Base-by-base conservation (phyloP, 2,113 vertebrate genomes). In the Chascanopsetta lugubris region DNA sequence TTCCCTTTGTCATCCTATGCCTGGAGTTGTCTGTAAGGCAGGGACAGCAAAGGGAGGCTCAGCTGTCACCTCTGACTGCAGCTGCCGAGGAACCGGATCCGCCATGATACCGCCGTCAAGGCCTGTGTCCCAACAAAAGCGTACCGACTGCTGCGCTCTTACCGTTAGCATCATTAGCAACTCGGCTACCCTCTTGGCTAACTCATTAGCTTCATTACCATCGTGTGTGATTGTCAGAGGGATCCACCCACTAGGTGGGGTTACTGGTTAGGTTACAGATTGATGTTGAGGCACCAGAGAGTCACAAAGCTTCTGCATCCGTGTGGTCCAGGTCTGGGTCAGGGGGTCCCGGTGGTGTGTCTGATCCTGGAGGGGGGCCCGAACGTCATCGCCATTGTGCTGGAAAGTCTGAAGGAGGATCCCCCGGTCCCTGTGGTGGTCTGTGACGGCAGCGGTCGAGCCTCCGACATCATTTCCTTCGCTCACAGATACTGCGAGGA, bases 1-100 rank as follows among this genome's bases (percentile, higher is more conserved):
- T 98, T 98, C 96, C 96, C 96, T 97, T 98, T 98, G 95, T 97
- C 95, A 96, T 98, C 96, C 96, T 96, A 96, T 96, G 96, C 96
- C 95, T 95, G 92, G 93, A 91, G 87, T 83, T 94, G 85, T 83
- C 69, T 90, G 84, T 85, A 87, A 93, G 96, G 96, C 96, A 94
- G 93, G 95, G 96, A 95, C 88, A 88, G 88, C 95, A 97, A 97
- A 96, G 95, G 95, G 94, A 90, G 87, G 93, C 94, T 94, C 95
- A 96, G 92, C 90, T 61, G 94, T 95, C 38, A 18, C 17, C 38
- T 42, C 84, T 90, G 75, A 87, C 94, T 77, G 83, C 93, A 53
- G 49, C 26, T 8, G 1, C 38, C 3, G 38, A n/a, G 5, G 15
- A 42, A 42, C 38, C 38, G 38, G 13, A 17, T 38, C 36, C 36